These are phyloP conservation scores for Cephalotes varians DNA, from an alignment of 2,888 invertebrate genomes.

Conservation along the genomic window DNA sequence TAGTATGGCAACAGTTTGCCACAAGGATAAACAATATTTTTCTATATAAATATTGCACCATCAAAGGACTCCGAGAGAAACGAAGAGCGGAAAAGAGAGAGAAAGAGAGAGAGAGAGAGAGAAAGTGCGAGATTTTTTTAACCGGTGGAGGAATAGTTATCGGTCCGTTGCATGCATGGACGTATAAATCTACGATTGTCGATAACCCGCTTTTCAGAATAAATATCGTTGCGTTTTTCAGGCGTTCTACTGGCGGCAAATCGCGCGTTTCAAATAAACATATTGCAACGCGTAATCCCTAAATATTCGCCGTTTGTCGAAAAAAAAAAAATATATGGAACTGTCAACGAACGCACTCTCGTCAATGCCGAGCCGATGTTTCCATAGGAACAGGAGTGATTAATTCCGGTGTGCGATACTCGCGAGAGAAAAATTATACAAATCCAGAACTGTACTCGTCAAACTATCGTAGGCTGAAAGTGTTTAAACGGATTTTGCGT, in stretches of 20 bases:
- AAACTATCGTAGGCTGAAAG: slow-evolving; percentile 5
- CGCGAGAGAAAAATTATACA: neutral
- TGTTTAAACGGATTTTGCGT: neutral
- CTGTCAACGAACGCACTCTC: slow-evolving; percentile 24
- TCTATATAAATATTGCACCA: slow-evolving; percentile 43
- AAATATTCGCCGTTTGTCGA: slow-evolving; percentile 47
- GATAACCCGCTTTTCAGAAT: slow-evolving; percentile 65
- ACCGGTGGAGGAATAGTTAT: slow-evolving; percentile 43
- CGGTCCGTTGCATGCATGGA: slow-evolving; percentile 35
- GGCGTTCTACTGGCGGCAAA: slow-evolving; percentile 23
- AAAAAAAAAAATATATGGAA: slow-evolving; percentile 48
- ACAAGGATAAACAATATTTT: slow-evolving; percentile 46
- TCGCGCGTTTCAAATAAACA: slow-evolving; percentile 55
- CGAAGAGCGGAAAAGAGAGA: neutral
- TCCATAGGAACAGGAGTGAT: slow-evolving; percentile 5
- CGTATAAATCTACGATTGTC: slow-evolving; percentile 58
- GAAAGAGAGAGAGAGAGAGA: slow-evolving; percentile 50
- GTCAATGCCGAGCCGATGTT: slow-evolving; percentile 27
- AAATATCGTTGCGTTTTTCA: slow-evolving; percentile 66
- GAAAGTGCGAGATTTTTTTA: slow-evolving; percentile 45
- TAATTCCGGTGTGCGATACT: neutral
- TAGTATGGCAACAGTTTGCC: slow-evolving; percentile 54
- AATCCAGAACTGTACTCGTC: neutral
- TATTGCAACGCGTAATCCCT: slow-evolving; percentile 53
- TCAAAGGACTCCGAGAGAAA: slow-evolving; percentile 16